Conservation (phyloP, 2,888 invertebrate genomes). For the Allygus modestus region DNA sequence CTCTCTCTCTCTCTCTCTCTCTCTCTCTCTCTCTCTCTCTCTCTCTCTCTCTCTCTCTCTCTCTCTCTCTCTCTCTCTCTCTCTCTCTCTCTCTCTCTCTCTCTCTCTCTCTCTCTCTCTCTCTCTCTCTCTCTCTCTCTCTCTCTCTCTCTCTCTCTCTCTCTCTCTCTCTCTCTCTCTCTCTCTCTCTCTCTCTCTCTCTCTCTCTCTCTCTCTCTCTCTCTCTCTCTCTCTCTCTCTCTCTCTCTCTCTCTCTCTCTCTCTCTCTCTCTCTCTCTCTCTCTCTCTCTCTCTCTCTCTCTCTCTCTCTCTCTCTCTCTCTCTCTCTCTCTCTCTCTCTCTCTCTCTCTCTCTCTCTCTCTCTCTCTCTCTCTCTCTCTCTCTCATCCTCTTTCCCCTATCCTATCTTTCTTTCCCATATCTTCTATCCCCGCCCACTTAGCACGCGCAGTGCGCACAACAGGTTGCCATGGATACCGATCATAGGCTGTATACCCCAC, state of each 20-base stretch:
- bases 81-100: constrained; percentile 34
- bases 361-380: no score
- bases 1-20: constrained; percentile 34
- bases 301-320: constrained; percentile 34
- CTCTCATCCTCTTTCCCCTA: no score
- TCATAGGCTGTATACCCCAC: no score
- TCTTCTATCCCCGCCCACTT: no score
- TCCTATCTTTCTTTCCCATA: no score
- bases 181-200: constrained; percentile 34
- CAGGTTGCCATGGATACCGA: no score
- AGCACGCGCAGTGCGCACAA: no score
- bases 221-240: constrained; percentile 34
- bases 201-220: constrained; percentile 34
- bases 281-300: constrained; percentile 34
- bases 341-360: constrained; percentile 34
- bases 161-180: constrained; percentile 34
- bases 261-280: constrained; percentile 34
- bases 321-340: constrained; percentile 34
- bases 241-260: constrained; percentile 34
- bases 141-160: constrained; percentile 34
- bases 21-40: constrained; percentile 34
- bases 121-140: constrained; percentile 34
- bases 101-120: constrained; percentile 29
- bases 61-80: constrained; percentile 34
- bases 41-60: constrained; percentile 34